phyloP scores from a whole-genome alignment of 2,797 vertebrate species.

The Hydrophis major region DNA sequence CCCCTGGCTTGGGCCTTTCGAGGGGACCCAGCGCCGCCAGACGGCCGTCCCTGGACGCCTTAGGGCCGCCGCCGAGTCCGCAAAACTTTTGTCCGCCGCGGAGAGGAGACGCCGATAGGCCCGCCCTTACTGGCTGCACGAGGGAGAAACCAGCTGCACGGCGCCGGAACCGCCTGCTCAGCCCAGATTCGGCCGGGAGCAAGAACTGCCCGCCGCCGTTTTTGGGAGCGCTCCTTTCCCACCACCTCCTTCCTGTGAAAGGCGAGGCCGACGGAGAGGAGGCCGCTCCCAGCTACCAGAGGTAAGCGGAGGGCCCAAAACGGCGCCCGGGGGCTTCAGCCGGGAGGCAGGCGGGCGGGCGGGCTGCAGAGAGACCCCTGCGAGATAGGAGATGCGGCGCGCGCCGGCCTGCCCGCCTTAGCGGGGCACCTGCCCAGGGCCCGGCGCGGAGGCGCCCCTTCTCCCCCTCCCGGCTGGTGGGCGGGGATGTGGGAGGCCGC shows the following conservation, averaged over 20 bases:
- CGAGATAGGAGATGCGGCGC: background rate
- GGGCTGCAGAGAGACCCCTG: background rate
- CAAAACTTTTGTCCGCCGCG: background rate
- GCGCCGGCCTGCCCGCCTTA: background rate
- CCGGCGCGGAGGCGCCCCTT: background rate
- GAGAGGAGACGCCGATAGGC: background rate
- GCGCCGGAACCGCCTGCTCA: background rate
- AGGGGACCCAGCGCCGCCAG: background rate
- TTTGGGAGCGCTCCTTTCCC: background rate
- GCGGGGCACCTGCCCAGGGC: background rate
- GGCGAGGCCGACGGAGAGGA: background rate
- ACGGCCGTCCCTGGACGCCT: background rate
- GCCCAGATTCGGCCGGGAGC: background rate
- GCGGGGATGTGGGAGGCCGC: slow-evolving; percentile 3
- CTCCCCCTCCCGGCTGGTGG: background rate
- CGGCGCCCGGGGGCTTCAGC: background rate
- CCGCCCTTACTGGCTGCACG: background rate
- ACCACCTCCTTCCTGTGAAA: background rate
- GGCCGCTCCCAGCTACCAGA: background rate
- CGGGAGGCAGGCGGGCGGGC: background rate
- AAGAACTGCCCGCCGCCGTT: background rate
- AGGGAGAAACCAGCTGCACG: background rate
- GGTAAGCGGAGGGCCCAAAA: background rate
- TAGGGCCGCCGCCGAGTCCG: background rate
- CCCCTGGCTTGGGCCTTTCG: background rate